A percentile compares a stretch with the other conserved stretches of the same genome.
Evolutionary conservation across 2,888 invertebrate species (phyloP).

Genomic region (Phengaris arion): DNA sequence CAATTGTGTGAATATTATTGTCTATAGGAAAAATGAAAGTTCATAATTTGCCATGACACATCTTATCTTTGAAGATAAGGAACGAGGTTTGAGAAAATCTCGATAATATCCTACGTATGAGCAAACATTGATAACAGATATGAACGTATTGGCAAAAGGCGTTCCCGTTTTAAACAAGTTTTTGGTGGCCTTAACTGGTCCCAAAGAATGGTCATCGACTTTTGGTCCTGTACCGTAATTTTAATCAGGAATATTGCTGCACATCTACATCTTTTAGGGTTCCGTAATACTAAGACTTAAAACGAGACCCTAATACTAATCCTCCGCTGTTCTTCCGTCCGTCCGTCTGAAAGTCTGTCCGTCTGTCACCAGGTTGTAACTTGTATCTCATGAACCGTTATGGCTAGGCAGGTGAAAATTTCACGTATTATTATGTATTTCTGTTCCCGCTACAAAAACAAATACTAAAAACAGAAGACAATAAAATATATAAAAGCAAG

Average conservation of each 20-base stretch:
- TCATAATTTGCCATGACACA: slow-evolving; percentile 7
- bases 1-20: slow-evolving; percentile 25
- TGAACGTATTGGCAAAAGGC: slow-evolving; percentile 22
- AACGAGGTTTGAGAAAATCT: slow-evolving; percentile 37
- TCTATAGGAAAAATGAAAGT: slow-evolving; percentile 31
- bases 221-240: background rate
- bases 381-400: too few species aligned
- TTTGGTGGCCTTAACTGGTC: slow-evolving; percentile 21
- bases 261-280: background rate
- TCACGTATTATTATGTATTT: too few species aligned
- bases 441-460: too few species aligned
- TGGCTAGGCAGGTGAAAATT: too few species aligned
- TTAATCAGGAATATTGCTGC: background rate
- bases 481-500: too few species aligned
- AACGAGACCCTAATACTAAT: too few species aligned
- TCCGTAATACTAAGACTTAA: too few species aligned
- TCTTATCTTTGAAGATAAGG: slow-evolving; percentile 38
- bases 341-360: too few species aligned
- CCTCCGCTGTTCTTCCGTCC: too few species aligned
- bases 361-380: too few species aligned
- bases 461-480: too few species aligned
- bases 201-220: slow-evolving; percentile 1
- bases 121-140: slow-evolving; percentile 29
- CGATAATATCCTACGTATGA: slow-evolving; percentile 32
- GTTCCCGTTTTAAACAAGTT: slow-evolving; percentile 23